Conservation (phyloP, 2,113 vertebrate species). For the Platysteira castanea region DNA sequence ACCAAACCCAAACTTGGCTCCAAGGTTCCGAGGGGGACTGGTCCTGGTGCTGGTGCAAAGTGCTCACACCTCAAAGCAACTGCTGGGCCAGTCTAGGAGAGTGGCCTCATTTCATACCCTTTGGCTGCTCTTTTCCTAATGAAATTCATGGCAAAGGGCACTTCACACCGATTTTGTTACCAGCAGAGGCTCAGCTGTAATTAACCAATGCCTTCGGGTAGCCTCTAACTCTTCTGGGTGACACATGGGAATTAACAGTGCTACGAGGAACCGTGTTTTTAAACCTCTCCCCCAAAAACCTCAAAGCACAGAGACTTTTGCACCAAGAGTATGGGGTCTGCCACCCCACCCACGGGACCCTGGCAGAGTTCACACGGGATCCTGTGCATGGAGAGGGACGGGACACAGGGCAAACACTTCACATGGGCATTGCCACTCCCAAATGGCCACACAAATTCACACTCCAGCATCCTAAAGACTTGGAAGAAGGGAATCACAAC, state of each 20-base stretch:
- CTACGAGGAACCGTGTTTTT: not conserved
- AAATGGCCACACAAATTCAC: not conserved
- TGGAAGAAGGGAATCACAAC: not conserved
- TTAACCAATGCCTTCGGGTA: not conserved
- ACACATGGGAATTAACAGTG: not conserved
- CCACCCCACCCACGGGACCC: rapidly evolving
- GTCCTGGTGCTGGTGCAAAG: not conserved
- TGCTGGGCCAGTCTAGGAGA: not conserved
- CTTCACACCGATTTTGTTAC: not conserved
- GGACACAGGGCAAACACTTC: not conserved
- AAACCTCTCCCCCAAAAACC: not conserved
- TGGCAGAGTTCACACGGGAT: rapidly evolving
- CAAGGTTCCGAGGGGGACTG: not conserved
- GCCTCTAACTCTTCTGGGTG: not conserved
- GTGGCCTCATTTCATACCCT: not conserved
- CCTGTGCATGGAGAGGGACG: rapidly evolving
- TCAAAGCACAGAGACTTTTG: not conserved
- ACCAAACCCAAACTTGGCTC: not conserved
- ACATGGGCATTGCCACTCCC: not conserved
- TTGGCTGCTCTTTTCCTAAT: not conserved
- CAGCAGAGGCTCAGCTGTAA: not conserved
- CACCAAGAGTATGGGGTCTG: rapidly evolving
- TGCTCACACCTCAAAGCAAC: not conserved
- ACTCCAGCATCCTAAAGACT: not conserved
- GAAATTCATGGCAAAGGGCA: not conserved